A percentile compares a stretch with the other conserved stretches of the same genome.
Evolutionary conservation across 2,113 vertebrate species (phyloP).

Genomic region (Penelope pileata): DNA sequence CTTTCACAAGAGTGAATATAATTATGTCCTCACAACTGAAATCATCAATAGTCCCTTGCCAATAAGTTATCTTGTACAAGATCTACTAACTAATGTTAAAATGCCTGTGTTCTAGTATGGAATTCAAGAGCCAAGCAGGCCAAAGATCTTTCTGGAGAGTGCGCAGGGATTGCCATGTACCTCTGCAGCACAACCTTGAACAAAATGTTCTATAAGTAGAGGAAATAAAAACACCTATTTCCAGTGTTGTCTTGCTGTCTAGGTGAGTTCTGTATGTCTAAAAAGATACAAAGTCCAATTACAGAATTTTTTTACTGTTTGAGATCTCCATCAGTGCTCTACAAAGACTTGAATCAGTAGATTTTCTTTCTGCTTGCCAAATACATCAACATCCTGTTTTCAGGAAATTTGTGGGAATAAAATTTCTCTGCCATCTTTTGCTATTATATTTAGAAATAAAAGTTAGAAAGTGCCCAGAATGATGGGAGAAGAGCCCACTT

Average conservation of each 20-base stretch:
- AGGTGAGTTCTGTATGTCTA: background rate
- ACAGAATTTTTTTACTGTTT: background rate
- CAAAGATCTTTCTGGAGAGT: background rate
- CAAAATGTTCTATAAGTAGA: background rate
- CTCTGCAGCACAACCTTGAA: background rate
- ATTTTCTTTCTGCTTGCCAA: background rate
- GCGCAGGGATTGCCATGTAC: background rate
- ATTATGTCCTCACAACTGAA: background rate
- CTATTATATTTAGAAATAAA: background rate
- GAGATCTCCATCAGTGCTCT: background rate
- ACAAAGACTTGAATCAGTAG: fast-evolving
- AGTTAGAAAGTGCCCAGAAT: background rate
- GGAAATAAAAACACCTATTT: background rate
- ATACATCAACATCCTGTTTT: background rate
- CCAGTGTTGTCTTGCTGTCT: background rate
- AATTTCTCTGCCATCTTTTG: background rate
- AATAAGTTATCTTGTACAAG: background rate
- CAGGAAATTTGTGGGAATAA: background rate
- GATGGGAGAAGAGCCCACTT: background rate
- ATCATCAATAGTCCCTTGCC: fast-evolving
- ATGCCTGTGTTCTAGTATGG: background rate
- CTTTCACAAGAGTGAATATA: background rate
- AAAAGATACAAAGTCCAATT: background rate
- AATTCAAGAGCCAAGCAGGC: background rate
- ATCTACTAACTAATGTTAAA: background rate